Conservation (phyloP, 2,113 vertebrate genomes). For the Bucco capensis region DNA sequence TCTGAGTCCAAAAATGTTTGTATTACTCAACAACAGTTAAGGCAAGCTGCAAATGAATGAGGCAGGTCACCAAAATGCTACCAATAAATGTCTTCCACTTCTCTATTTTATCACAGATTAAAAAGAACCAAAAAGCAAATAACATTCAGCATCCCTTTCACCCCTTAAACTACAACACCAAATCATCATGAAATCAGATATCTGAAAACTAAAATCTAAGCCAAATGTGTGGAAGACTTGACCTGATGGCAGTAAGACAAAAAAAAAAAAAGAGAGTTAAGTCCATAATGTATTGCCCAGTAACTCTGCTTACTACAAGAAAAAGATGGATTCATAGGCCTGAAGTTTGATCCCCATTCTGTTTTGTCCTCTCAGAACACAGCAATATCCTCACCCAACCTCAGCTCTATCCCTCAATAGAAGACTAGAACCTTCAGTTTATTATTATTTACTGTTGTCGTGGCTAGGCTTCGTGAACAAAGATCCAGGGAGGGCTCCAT, state of each 20-base stretch:
- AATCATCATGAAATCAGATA: background rate
- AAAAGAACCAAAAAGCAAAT: background rate
- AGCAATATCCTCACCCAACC: background rate
- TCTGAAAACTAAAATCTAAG: background rate
- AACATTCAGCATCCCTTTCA: background rate
- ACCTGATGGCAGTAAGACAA: background rate
- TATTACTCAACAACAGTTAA: background rate
- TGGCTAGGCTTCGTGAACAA: too few relatives aligned
- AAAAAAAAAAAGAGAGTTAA: background rate
- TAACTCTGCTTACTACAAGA: background rate
- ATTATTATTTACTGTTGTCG: background rate
- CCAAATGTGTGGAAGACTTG: background rate
- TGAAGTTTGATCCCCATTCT: background rate
- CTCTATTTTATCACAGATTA: background rate
- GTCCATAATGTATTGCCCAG: background rate
- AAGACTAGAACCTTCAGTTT: background rate
- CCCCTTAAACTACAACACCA: background rate
- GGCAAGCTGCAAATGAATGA: background rate
- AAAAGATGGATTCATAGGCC: background rate
- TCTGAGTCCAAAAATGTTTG: background rate
- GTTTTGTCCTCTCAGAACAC: background rate
- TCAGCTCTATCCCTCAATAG: background rate
- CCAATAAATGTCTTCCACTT: background rate
- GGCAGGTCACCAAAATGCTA: background rate
- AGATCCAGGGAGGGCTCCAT: too few relatives aligned